Conservation (phyloP, 2,797 vertebrate genomes). For the Acropternis orthonyx region DNA sequence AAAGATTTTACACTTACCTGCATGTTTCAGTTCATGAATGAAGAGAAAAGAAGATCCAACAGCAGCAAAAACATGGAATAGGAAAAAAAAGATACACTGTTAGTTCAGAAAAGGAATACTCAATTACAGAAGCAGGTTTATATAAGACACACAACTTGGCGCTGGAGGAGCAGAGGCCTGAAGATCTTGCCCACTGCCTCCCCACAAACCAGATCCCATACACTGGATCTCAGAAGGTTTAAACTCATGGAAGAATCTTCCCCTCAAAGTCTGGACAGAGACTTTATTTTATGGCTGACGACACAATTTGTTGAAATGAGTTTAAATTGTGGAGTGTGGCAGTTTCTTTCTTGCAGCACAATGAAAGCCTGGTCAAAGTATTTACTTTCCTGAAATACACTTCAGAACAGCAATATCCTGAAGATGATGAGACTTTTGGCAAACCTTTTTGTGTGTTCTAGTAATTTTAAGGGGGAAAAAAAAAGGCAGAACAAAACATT, state of each 20-base stretch:
- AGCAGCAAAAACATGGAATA: background rate
- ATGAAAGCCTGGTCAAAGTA: background rate
- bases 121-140: background rate
- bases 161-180: background rate
- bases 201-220: background rate
- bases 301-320: background rate
- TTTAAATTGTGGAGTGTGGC: background rate
- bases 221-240: background rate
- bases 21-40: background rate
- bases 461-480: background rate
- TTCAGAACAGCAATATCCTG: background rate
- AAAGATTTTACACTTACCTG: slow-evolving; percentile 13
- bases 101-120: background rate
- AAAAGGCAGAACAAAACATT: background rate
- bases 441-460: background rate
- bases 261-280: background rate
- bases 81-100: background rate
- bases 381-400: background rate
- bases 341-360: background rate
- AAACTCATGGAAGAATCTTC: background rate
- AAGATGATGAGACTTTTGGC: background rate
- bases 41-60: background rate
- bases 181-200: background rate
- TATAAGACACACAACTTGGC: background rate
- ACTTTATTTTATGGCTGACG: background rate